A percentile compares a stretch with the other conserved stretches of the same genome.
phyloP scores from a whole-genome alignment of 2,113 vertebrate species.

The Gnathonemus longibarbis region DNA sequence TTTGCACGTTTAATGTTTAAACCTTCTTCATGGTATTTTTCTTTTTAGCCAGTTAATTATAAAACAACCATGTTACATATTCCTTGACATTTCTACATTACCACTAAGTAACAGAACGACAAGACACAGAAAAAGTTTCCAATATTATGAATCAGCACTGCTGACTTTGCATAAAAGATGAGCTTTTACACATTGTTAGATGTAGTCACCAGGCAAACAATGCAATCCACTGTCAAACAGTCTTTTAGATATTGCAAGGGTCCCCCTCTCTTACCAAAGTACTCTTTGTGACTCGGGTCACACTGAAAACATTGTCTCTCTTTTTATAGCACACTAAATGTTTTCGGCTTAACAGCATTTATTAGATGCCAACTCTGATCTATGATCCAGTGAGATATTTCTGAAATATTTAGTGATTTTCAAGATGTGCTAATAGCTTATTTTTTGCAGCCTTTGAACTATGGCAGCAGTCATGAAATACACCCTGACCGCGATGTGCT shows the following conservation, averaged over 20 bases:
- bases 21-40: not conserved
- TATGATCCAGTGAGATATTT: slow-evolving; percentile 45
- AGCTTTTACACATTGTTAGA: not conserved
- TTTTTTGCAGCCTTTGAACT: slow-evolving; percentile 44
- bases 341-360: slow-evolving; percentile 58
- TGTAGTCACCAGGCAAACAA: not conserved
- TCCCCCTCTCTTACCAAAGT: not conserved
- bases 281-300: not conserved
- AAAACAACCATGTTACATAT: not conserved
- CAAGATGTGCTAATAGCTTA: slow-evolving; percentile 41
- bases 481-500: slow-evolving; percentile 39
- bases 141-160: not conserved
- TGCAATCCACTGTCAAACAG: not conserved
- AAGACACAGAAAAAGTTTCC: not conserved
- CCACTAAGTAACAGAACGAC: not conserved
- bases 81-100: not conserved
- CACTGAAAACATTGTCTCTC: slow-evolving; percentile 23
- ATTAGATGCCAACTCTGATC: slow-evolving; percentile 61
- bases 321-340: slow-evolving; percentile 39
- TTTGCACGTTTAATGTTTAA: not conserved
- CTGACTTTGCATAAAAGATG: not conserved
- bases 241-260: not conserved
- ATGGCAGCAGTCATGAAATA: slow-evolving; percentile 32
- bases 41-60: not conserved
- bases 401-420: slow-evolving; percentile 46